Conservation (phyloP, 2,888 invertebrate genomes). For the Steinernema scapterisci region DNA sequence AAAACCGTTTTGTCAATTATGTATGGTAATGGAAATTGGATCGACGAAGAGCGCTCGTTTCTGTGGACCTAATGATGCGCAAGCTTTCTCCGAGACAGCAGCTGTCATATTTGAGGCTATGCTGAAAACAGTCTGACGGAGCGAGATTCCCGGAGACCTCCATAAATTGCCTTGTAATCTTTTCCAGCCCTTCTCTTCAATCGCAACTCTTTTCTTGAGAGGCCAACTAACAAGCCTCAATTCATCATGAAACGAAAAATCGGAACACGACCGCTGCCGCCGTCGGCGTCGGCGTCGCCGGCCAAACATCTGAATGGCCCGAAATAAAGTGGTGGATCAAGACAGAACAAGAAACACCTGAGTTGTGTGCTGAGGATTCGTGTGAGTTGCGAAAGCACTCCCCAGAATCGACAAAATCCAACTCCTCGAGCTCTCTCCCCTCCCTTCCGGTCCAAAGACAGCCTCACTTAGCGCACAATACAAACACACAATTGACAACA, state of each 20-base stretch:
- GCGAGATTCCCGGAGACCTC: neutral
- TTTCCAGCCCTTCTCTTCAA: neutral
- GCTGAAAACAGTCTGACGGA: neutral
- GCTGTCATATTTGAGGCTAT: conserved; percentile 11
- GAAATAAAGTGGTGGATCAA: neutral
- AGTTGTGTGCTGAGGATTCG: neutral
- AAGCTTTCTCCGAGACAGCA: neutral
- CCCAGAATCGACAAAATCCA: too few species aligned
- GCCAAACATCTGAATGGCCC: neutral
- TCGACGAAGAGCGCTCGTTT: neutral
- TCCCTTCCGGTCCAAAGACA: too few species aligned
- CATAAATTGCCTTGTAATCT: conserved; percentile 9
- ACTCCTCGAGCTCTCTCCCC: too few species aligned
- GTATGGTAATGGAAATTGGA: conserved; percentile 4
- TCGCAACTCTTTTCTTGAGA: too few species aligned
- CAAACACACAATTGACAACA: neutral
- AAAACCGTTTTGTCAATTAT: conserved; percentile 10
- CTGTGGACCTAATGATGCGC: neutral
- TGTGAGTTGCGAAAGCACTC: neutral
- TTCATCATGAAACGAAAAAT: neutral
- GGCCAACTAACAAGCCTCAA: neutral
- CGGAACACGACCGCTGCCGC: neutral
- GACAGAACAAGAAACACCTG: neutral
- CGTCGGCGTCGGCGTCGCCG: neutral
- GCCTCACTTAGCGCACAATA: neutral